A percentile compares a stretch with the other conserved stretches of the same genome.
Evolutionary conservation across 2,888 invertebrate species (phyloP).

Genomic region (Seira musarum): DNA sequence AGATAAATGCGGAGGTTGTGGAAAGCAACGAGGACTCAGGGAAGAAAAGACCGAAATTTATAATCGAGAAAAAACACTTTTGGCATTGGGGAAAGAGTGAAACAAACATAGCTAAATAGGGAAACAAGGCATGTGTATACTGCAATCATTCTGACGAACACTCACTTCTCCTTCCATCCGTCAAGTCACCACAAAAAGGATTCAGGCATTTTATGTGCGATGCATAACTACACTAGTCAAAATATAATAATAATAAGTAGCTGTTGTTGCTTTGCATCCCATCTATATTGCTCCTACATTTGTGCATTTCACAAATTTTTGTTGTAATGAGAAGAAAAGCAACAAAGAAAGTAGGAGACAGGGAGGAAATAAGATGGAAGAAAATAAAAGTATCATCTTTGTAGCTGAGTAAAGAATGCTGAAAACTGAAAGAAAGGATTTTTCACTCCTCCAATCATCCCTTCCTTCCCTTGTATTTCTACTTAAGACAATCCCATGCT

Average conservation of each 20-base stretch:
- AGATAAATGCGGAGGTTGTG: too few relatives aligned
- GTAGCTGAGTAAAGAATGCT: conserved; percentile 14
- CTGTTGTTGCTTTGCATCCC: not conserved
- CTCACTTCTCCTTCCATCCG: not conserved
- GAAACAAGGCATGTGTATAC: too few relatives aligned
- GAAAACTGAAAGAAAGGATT: conserved; percentile 23
- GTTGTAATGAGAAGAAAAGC: not conserved
- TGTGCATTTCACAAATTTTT: not conserved
- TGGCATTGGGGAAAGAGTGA: too few relatives aligned
- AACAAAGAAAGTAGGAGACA: conserved; percentile 1
- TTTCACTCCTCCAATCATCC: conserved; percentile 5
- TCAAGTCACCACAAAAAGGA: conserved; percentile 26
- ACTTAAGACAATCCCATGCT: too few relatives aligned
- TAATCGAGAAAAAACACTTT: conserved; percentile 22
- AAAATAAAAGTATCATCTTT: conserved; percentile 12
- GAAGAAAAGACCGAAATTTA: conserved; percentile 32
- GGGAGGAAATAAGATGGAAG: not conserved
- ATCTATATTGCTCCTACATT: not conserved
- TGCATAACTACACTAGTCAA: not conserved
- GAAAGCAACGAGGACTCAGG: too few relatives aligned
- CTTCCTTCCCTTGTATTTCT: not conserved
- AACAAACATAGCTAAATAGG: too few relatives aligned
- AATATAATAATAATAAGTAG: conserved; percentile 19
- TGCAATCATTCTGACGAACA: too few relatives aligned
- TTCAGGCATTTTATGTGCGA: conserved; percentile 26